Percentiles rank a stretch among this genome's conserved stretches.
Conservation (phyloP, 2,888 invertebrate species). For the Rhagonycha lutea region DNA sequence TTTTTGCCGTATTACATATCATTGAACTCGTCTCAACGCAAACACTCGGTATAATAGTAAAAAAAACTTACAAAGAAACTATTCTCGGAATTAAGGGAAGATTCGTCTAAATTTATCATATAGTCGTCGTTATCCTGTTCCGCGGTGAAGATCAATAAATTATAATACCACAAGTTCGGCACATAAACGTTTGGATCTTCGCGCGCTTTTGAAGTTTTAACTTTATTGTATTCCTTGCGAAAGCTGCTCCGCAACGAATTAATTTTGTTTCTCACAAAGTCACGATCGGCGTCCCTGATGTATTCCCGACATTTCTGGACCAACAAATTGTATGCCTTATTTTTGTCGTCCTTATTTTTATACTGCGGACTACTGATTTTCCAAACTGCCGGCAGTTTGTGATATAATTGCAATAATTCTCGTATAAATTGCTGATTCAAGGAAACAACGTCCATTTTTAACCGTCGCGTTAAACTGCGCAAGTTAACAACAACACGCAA, state of each 20-base stretch:
- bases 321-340: constrained; percentile 21
- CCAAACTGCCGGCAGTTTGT: constrained; percentile 27
- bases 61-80: not conserved
- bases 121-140: not conserved
- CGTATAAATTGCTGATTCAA: constrained; percentile 17
- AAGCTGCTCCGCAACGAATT: constrained; percentile 30
- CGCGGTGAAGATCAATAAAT: constrained; percentile 7
- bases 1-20: too few species aligned
- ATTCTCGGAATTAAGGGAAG: not conserved
- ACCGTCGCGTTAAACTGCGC: not conserved
- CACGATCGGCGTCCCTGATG: constrained; percentile 20
- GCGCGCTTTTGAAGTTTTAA: constrained; percentile 3
- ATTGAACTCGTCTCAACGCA: too few species aligned
- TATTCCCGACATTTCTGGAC: constrained; percentile 24
- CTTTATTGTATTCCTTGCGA: constrained; percentile 26
- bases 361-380: constrained; percentile 20
- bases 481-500: not conserved
- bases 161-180: constrained; percentile 30
- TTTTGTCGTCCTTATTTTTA: constrained; percentile 22
- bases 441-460: constrained; percentile 20
- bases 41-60: not conserved
- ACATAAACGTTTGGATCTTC: constrained; percentile 13
- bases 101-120: not conserved
- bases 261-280: constrained; percentile 31
- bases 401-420: constrained; percentile 27